These are phyloP conservation scores for Cheirogaleus medius DNA, from an alignment of 2,113 vertebrate genomes.

Conservation along the genomic window DNA sequence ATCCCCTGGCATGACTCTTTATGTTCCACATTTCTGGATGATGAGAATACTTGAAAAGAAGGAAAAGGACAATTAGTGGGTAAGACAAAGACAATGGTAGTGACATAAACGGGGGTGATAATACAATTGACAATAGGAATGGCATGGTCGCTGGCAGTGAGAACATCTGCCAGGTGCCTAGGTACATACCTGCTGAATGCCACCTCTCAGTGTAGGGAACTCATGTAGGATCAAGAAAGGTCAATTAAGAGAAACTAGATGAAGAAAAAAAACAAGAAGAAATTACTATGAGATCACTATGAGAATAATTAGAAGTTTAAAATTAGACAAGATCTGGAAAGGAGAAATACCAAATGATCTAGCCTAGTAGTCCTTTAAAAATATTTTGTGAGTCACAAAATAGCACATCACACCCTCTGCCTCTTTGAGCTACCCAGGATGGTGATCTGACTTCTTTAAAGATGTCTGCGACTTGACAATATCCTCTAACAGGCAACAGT, in stretches of 20 bases:
- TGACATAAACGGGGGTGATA: neutral
- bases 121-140: neutral
- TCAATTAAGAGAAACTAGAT: neutral
- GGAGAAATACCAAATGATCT: neutral
- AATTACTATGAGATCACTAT: neutral
- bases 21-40: neutral
- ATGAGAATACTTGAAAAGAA: neutral
- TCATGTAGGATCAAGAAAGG: neutral
- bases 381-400: neutral
- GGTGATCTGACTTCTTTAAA: neutral
- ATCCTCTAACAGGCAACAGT: neutral
- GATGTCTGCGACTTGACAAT: neutral
- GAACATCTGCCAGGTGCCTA: neutral
- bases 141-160: neutral
- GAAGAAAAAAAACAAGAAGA: neutral
- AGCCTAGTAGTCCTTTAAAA: neutral
- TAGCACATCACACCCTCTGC: neutral
- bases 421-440: neutral
- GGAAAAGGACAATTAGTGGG: neutral
- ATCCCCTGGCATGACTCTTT: neutral
- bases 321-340: neutral
- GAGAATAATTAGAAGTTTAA: neutral
- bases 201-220: neutral
- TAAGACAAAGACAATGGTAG: neutral
- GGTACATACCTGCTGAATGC: neutral